Evolutionary conservation across 2,797 vertebrate genomes (phyloP).

Genomic region (Acomys russatus): DNA sequence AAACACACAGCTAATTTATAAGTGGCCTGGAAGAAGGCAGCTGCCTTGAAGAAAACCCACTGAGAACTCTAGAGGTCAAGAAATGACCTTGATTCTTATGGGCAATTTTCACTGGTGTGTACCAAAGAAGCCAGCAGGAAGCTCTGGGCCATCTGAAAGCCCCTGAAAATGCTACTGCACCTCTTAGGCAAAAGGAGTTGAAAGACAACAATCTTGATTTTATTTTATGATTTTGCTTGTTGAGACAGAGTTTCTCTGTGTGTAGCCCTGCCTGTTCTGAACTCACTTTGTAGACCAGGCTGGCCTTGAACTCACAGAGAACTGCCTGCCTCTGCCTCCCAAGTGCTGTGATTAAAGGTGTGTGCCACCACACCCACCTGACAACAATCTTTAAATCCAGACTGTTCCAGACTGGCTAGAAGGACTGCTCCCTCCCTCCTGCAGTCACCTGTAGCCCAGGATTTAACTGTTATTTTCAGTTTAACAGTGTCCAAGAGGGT

Average conservation of each 20-base stretch:
- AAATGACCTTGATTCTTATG: constrained; percentile 56
- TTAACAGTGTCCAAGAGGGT: constrained; percentile 59
- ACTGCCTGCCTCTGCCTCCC: too few relatives aligned
- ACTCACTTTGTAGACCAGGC: too few relatives aligned
- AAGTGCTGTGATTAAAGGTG: too few relatives aligned
- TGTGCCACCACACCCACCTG: background rate
- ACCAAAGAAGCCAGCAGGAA: constrained; percentile 54
- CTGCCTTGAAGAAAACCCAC: constrained; percentile 74
- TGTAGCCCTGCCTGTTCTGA: too few relatives aligned
- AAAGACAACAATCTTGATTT: constrained; percentile 48
- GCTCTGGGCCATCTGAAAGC: constrained; percentile 8
- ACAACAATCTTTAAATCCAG: constrained; percentile 51
- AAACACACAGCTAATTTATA: constrained; percentile 80
- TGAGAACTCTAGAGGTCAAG: constrained; percentile 68
- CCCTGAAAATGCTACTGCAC: constrained; percentile 37
- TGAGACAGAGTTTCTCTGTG: too few relatives aligned
- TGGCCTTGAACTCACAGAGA: too few relatives aligned
- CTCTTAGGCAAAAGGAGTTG: constrained; percentile 57
- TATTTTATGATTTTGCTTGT: too few relatives aligned
- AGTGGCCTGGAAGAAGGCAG: constrained; percentile 69
- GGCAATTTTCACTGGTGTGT: constrained; percentile 65
- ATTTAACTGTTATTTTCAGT: constrained; percentile 73
- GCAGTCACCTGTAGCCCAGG: constrained; percentile 27
- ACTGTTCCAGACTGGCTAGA: constrained; percentile 27
- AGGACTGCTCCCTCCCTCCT: constrained; percentile 23